Conservation (phyloP, 1,140 invertebrate genomes). For the Drosophila sp. region DNA sequence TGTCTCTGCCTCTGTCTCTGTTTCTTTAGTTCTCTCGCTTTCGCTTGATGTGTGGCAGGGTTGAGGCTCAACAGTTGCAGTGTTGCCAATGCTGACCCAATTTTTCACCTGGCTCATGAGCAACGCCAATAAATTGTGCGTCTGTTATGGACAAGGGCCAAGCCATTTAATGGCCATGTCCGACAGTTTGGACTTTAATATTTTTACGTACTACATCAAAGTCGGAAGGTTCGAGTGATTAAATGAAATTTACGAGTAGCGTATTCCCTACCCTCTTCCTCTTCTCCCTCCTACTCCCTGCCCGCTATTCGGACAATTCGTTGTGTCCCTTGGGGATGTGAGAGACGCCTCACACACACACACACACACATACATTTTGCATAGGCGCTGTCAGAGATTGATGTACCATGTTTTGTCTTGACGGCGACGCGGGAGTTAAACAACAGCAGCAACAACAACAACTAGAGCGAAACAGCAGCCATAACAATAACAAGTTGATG, state of each 20-base stretch:
- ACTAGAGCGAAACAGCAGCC: constrained; percentile 11
- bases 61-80: constrained; percentile 20
- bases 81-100: constrained; percentile 47
- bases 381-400: constrained; percentile 76
- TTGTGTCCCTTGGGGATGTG: constrained; percentile 3
- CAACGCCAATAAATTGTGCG: constrained; percentile 56
- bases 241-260: constrained; percentile 81
- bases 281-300: too few relatives aligned
- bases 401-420: constrained; percentile 68
- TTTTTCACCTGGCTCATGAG: constrained; percentile 58
- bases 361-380: constrained; percentile 50
- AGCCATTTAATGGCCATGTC: constrained; percentile 68
- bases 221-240: constrained; percentile 70
- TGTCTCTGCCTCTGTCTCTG: background rate
- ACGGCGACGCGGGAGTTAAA: constrained; percentile 38
- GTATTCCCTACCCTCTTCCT: too few relatives aligned
- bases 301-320: constrained; percentile 10
- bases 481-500: constrained; percentile 52
- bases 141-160: constrained; percentile 27
- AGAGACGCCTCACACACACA: background rate
- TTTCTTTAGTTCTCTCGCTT: background rate
- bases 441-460: constrained; percentile 4
- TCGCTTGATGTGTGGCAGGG: background rate
- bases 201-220: constrained; percentile 71
- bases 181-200: constrained; percentile 63